Evolutionary conservation across 2,113 vertebrate genomes (phyloP), one percentile per base, ranked within the genome.

Genomic region (Barbus barbus): DNA sequence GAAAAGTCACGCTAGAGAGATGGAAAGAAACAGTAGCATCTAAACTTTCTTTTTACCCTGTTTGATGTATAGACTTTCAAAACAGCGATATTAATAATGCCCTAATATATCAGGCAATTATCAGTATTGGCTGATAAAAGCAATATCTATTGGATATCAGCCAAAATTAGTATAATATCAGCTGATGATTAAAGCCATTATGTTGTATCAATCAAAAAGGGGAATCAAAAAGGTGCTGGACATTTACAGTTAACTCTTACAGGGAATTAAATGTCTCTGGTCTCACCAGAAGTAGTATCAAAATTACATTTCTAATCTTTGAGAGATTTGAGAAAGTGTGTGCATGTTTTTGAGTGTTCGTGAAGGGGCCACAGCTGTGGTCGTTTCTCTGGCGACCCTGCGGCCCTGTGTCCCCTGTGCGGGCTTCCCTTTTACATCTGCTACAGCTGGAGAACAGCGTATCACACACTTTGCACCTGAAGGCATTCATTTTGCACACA

Each of bases 381-480:
- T 71, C 77, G 67, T 83, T 87, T 85, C 82, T 67, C 72, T 60
- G 69, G 84, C 56, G 87, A 87, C 83, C 87, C 81, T 85, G 71
- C 72, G 83, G 89, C 90, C 93, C 91, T 86, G 87, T 91, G 91
- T 90, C 90, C 90, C 85, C 90, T 86, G 88, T 87, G 86, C 90
- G 88, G 90, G 91, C 91, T 92, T 90, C 90, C 86, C 84, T 78
- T 88, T 90, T 87, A 90, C 90, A 89, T 88, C 90, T 92, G 92
- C 86, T 91, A 89, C 92, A 93, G 92, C 92, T 93, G 92, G 86
- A 92, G 89, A 88, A 88, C 87, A 89, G 87, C 86, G 81, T 83
- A 90, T 90, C 89, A 93, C 87, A 86, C 86, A 88, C 86, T 78
- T 77, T 83, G 87, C 92, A 92, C 92, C 92, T 92, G 91, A 92